Evolutionary conservation across 1,140 invertebrate genomes (phyloP), one percentile per base, ranked within the genome.

Genomic region (Eulimnadia texana): DNA sequence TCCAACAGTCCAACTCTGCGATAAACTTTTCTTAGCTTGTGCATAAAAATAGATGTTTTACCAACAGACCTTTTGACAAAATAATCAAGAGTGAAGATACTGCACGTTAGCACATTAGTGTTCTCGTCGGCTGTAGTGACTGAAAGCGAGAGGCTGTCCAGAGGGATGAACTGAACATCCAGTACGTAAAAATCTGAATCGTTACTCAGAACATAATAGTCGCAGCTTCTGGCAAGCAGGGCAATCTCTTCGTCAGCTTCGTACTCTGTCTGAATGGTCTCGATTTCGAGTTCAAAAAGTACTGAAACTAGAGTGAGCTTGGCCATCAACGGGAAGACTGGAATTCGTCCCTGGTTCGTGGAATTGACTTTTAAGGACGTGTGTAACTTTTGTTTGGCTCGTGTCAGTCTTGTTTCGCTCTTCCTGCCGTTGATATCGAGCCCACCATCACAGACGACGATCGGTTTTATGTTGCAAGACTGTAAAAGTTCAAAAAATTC

Each of bases 151-250:
- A 42, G 33, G 16, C 33, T 42, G 33, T 42, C 33, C 52, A 89
- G 81, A 0, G 87, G 86, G 62, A 93, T 86, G 68, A 91, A 92
- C 2, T 79, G 68, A 1, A 90, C 78, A 73, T 88, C 84, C 72
- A 85, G 90, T 57, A 94, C 84, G 70, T 83, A 93, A 75, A 92
- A 95, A 76, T 95, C 92, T 1, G 90, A 93, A 72, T 95, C 92
- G 66, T 84, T 85, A 69, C 88, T 92, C 0, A 95, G 67, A 11
- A 94, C 81, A 2, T 90, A 90, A 67, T 88, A 93, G 29, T 85
- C 76, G 3, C 91, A 74, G 56, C 80, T 74, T 64, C 81, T 80
- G 0, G 88, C 86, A 56, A 93, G 67, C 0, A 82, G 80, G 1
- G 88, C 88, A 59, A 93, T 81, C 68, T 90, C 83, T 65, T 83